Percentiles rank a stretch among this genome's conserved stretches.
These are phyloP conservation scores for Pyxicephalus adspersus DNA, from an alignment of 2,113 vertebrate species.

Conservation along the genomic window DNA sequence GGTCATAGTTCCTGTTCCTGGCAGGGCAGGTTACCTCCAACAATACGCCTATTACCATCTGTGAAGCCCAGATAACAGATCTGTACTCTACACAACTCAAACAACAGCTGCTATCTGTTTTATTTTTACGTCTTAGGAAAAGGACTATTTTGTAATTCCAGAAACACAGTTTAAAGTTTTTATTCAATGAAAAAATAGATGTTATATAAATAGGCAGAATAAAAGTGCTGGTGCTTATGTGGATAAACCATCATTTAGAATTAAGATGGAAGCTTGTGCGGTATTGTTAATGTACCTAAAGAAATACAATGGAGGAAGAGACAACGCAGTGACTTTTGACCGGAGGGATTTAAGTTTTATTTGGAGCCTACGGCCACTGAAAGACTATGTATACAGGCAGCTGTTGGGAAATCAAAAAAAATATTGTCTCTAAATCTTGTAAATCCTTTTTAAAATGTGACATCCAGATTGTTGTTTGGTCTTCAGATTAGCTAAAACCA, in stretches of 20 bases:
- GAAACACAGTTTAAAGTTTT: not conserved
- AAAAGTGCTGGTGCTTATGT: not conserved
- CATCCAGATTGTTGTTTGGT: conserved; percentile 34
- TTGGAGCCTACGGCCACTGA: conserved; percentile 9
- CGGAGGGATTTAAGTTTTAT: conserved; percentile 15
- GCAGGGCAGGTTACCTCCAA: not conserved
- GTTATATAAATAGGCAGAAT: not conserved
- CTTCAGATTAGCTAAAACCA: conserved; percentile 32
- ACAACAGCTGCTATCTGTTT: not conserved
- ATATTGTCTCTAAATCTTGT: conserved; percentile 36
- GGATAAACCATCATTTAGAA: not conserved
- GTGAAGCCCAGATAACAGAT: not conserved
- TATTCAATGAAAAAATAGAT: too few species aligned
- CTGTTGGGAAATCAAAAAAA: conserved; percentile 16
- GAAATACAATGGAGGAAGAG: not conserved
- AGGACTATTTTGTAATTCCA: not conserved
- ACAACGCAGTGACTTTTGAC: conserved; percentile 2
- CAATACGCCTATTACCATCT: not conserved
- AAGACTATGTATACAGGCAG: not conserved
- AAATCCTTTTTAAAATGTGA: conserved; percentile 45
- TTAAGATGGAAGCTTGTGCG: not conserved
- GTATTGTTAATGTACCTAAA: not conserved
- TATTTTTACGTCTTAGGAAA: not conserved
- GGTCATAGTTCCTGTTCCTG: too few species aligned
- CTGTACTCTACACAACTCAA: not conserved